A percentile compares a stretch with the other conserved stretches of the same genome.
Conservation (phyloP, 2,888 invertebrate species). For the Neoitamus cyanurus region DNA sequence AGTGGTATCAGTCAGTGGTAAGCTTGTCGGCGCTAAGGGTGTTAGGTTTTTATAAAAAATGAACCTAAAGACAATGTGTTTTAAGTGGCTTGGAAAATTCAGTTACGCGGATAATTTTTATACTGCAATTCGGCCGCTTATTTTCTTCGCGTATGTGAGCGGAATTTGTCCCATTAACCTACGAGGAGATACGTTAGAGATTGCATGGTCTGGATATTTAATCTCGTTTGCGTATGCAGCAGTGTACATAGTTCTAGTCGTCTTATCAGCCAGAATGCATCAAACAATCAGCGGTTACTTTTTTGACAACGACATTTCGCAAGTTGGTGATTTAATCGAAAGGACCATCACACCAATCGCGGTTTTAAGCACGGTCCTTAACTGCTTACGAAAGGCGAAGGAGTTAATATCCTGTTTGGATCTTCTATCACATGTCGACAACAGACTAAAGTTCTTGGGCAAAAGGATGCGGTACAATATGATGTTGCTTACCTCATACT, state of each 20-base stretch:
- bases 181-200: not conserved
- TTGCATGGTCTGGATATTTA: not conserved
- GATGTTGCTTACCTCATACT: no score
- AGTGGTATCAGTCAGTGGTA: no score
- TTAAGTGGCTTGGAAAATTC: not conserved
- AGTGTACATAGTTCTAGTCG: not conserved
- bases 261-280: not conserved
- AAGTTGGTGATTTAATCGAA: not conserved
- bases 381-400: constrained; percentile 23
- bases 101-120: not conserved
- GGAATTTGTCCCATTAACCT: not conserved
- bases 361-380: constrained; percentile 56
- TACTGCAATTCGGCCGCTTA: not conserved
- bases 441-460: no score
- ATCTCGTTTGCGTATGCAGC: not conserved
- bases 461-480: no score
- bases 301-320: not conserved
- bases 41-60: not conserved
- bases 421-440: no score
- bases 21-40: no score
- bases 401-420: no score
- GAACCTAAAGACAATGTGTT: no score
- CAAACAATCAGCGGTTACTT: not conserved
- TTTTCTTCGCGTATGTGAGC: not conserved
- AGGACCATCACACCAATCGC: not conserved